Conservation (phyloP, 1,140 invertebrate species). For the Cydia strobilella region DNA sequence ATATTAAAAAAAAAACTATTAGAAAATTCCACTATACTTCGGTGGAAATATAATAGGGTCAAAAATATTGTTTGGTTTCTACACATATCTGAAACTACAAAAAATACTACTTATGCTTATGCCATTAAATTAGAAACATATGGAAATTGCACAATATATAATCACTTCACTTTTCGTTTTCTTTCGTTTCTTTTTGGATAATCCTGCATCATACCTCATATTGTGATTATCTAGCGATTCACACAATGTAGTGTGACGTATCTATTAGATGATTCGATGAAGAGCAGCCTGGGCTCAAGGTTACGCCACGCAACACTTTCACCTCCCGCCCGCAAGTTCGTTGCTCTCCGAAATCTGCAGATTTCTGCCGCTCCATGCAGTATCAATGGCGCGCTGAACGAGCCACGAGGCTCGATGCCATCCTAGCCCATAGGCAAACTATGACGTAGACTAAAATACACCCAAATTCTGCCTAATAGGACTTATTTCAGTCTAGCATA, state of each 20-base stretch:
- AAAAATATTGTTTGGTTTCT: no score
- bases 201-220: constrained; percentile 4
- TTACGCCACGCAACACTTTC: constrained; percentile 76
- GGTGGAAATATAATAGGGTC: no score
- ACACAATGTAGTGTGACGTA: constrained; percentile 57
- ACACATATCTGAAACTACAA: no score
- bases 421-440: constrained; percentile 35
- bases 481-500: constrained; percentile 42
- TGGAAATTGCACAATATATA: background rate
- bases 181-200: no score
- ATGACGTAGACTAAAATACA: constrained; percentile 44
- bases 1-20: no score
- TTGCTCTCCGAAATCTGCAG: constrained; percentile 76
- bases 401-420: constrained; percentile 45
- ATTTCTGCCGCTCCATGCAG: constrained; percentile 65
- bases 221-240: constrained; percentile 38
- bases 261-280: constrained; percentile 64
- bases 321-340: constrained; percentile 61
- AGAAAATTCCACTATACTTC: no score
- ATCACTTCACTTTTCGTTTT: constrained; percentile 28
- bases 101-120: no score
- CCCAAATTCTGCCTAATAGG: constrained; percentile 50
- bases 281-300: constrained; percentile 66
- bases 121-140: background rate
- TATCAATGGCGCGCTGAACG: constrained; percentile 61